Evolutionary conservation across 2,888 invertebrate genomes (phyloP), one percentile per base, ranked within the genome.

Genomic region (Drosophila demipolita): DNA sequence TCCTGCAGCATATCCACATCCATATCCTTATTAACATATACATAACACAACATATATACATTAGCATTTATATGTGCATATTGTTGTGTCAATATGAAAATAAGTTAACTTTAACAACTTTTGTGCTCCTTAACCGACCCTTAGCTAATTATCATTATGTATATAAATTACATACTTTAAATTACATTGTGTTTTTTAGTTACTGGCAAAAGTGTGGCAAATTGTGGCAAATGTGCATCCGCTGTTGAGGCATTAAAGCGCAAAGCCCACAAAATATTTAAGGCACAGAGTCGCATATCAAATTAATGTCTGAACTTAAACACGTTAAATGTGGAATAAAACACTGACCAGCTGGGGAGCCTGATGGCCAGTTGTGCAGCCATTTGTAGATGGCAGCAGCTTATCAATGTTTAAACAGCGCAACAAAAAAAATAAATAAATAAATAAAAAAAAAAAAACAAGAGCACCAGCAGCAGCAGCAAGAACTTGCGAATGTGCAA

Each of bases 331-430:
- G 68, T 29, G 66, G 59, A 84, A 78, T 78, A 82, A 75, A 78
- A 87, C 64, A 72, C 62, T 82, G 79, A 70, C 79, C 83, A 79
- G 62, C 52, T 40, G 61, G 26, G 50, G 17, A 49, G 35, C 54
- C 64, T 36, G 17, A 20, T 33, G 50, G 53, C 26, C 36, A 20
- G 20, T 26, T n/a, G 55, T 38, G 42, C 26, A 29, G 50, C 36
- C 75, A 48, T 70, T 73, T 67, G 66, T 64, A 74, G 50, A 62
- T 71, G 60, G 48, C 48, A 17, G 50, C 45, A 6, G 73, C 83
- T 83, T 87, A 83, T 83, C 83, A 87, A 84, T 83, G 88, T 83
- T 83, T 83, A 87, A 87, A 82, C 83, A 87, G 83, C 72, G 77
- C 65, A 69, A 60, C 75, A 61, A 42, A 61, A 63, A 68, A 50